Evolutionary conservation across 2,797 vertebrate genomes (phyloP).

Genomic region (Catostomus latipinnis): DNA sequence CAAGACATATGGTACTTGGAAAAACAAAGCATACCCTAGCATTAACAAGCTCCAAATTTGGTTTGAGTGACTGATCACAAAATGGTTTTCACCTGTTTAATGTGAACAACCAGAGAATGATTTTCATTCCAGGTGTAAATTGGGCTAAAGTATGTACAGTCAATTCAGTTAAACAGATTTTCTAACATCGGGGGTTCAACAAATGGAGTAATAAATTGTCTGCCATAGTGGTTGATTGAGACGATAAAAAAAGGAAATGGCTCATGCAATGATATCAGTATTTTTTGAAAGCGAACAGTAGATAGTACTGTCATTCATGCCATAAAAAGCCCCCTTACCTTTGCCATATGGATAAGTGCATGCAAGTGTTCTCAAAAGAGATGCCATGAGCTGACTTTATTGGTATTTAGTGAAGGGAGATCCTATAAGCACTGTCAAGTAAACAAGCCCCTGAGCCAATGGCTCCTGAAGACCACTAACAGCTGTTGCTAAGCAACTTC

Average conservation of each 20-base stretch:
- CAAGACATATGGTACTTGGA: no score
- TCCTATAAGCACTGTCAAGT: constrained; percentile 33
- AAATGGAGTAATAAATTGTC: neutral
- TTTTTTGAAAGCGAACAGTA: constrained; percentile 4
- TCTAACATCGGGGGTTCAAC: neutral
- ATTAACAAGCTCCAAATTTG: no score
- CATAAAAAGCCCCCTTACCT: constrained; percentile 15
- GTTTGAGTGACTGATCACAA: no score
- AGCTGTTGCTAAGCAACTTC: constrained; percentile 59
- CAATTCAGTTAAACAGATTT: neutral
- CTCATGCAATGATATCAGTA: neutral
- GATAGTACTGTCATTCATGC: neutral
- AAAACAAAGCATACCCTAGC: no score
- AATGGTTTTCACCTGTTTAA: no score
- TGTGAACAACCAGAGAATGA: no score
- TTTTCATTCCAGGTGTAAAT: no score
- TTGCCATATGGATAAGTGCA: constrained; percentile 19
- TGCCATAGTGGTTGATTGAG: neutral
- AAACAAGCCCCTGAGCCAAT: constrained; percentile 34
- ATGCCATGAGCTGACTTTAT: constrained; percentile 23
- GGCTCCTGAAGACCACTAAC: constrained; percentile 45
- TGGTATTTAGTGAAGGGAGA: constrained; percentile 40
- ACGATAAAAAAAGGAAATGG: neutral
- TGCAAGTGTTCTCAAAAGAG: constrained; percentile 23
- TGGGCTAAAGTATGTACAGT: no score